phyloP scores from a whole-genome alignment of 2,113 vertebrate genomes.

The Verasper variegatus region DNA sequence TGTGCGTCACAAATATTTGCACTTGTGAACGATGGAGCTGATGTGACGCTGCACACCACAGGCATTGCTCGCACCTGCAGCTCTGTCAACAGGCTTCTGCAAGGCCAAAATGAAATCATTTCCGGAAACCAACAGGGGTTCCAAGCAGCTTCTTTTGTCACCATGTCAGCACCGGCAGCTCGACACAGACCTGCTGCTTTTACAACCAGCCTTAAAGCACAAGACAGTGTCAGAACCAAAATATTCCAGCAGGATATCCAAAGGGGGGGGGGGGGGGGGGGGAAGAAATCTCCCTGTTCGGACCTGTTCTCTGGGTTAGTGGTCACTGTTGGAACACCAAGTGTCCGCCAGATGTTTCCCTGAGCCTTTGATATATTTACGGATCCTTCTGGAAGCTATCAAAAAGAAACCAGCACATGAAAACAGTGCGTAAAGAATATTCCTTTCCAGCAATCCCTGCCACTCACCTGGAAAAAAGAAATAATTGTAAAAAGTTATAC shows the following conservation, averaged over 20 bases:
- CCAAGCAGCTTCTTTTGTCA: constrained; percentile 46
- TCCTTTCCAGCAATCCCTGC: constrained; percentile 1
- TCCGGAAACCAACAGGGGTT: constrained; percentile 41
- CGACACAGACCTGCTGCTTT: constrained; percentile 50
- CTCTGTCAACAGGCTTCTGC: constrained; percentile 26
- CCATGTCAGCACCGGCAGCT: constrained; percentile 50
- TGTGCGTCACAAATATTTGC: constrained; percentile 3
- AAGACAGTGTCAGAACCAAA: constrained; percentile 24
- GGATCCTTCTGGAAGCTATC: constrained; percentile 51
- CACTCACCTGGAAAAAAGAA: neutral
- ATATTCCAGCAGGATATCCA: constrained; percentile 26
- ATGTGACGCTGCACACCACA: constrained; percentile 6
- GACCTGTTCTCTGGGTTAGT: constrained; percentile 46
- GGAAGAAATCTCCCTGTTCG: constrained; percentile 4
- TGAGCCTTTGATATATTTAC: constrained; percentile 61
- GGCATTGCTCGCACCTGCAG: constrained; percentile 19
- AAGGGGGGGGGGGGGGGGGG: too few species aligned
- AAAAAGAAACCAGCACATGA: constrained; percentile 31
- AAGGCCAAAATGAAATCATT: constrained; percentile 31
- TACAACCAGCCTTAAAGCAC: constrained; percentile 45
- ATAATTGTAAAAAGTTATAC: neutral
- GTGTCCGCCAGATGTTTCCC: constrained; percentile 68
- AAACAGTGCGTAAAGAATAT: constrained; percentile 13
- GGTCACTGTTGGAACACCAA: constrained; percentile 55
- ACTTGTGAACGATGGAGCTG: neutral